Evolutionary conservation across 92 coral and sea anemone genomes (phyloP), one percentile per base, ranked within the genome.

Genomic region (Actinostola sp.): DNA sequence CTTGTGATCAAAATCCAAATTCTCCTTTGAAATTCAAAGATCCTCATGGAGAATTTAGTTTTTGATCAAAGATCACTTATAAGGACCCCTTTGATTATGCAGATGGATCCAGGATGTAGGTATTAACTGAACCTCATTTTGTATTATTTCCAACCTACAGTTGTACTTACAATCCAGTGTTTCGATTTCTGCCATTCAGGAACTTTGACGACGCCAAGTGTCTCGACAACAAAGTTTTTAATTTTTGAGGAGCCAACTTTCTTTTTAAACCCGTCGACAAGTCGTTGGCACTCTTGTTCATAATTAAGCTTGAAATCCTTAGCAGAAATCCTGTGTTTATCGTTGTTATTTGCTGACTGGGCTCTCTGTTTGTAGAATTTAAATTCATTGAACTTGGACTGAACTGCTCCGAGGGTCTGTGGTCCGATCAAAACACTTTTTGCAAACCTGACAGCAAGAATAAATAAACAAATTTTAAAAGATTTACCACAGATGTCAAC

Each of bases 101-200:
- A n/a, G n/a, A n/a, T n/a, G n/a, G n/a, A n/a, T n/a, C n/a, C n/a
- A n/a, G n/a, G n/a, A n/a, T n/a, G n/a, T n/a, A n/a, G n/a, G n/a
- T n/a, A n/a, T n/a, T n/a, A n/a, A n/a, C n/a, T n/a, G n/a, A n/a
- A n/a, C n/a, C n/a, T n/a, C n/a, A n/a, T n/a, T n/a, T n/a, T n/a
- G n/a, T n/a, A n/a, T n/a, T n/a, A n/a, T n/a, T n/a, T n/a, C n/a
- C n/a, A n/a, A n/a, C n/a, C n/a, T n/a, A n/a, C n/a, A n/a, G n/a
- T n/a, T 10, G 0, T 31, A 51, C 87, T 86, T 62, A 91, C 97
- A 86, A 76, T 65, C 97, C 97, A 91, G 62, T 80, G 73, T 57
- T 76, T 83, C 24, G 99, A 92, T 36, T 81, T 92, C 67, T 95
- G 99, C 99, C 99, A 95, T 23, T 76, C 89, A 42, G 99, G 99